Percentiles rank a stretch among this genome's conserved stretches.
phyloP scores from a whole-genome alignment of 1,140 invertebrate genomes.

The Drosophila melanica region DNA sequence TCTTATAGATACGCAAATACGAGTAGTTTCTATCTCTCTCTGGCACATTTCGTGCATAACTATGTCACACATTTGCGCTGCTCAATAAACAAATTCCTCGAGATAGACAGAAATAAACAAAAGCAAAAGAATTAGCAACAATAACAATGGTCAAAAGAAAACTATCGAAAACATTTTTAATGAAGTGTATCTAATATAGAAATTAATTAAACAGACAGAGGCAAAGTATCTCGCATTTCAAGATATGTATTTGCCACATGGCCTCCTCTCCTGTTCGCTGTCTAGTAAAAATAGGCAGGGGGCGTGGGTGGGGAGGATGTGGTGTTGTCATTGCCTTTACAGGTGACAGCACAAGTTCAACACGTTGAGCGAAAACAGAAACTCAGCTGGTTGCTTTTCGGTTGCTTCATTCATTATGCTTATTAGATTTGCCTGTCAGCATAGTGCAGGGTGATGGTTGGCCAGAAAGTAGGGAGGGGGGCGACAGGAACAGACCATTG shows the following conservation, averaged over 20 bases:
- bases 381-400: slow-evolving; percentile 57
- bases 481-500: slow-evolving; percentile 43
- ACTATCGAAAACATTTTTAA: slow-evolving; percentile 59
- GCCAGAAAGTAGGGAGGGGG: not conserved
- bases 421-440: slow-evolving; percentile 73
- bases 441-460: not conserved
- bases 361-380: slow-evolving; percentile 74
- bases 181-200: slow-evolving; percentile 81
- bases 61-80: slow-evolving; percentile 55
- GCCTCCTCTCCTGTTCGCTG: slow-evolving; percentile 12
- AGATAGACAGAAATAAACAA: slow-evolving; percentile 48
- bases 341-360: slow-evolving; percentile 80
- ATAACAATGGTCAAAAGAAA: slow-evolving; percentile 16
- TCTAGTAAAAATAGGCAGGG: not conserved
- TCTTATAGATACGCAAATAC: slow-evolving; percentile 35
- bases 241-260: slow-evolving; percentile 59
- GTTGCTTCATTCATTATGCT: slow-evolving; percentile 73
- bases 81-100: slow-evolving; percentile 67
- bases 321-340: slow-evolving; percentile 68
- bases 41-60: not conserved
- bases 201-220: slow-evolving; percentile 74
- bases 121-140: slow-evolving; percentile 22
- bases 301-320: not conserved
- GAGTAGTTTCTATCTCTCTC: not conserved
- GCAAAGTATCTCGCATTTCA: slow-evolving; percentile 57